Conservation (phyloP, 2,113 vertebrate species). For the Neogale vison region DNA sequence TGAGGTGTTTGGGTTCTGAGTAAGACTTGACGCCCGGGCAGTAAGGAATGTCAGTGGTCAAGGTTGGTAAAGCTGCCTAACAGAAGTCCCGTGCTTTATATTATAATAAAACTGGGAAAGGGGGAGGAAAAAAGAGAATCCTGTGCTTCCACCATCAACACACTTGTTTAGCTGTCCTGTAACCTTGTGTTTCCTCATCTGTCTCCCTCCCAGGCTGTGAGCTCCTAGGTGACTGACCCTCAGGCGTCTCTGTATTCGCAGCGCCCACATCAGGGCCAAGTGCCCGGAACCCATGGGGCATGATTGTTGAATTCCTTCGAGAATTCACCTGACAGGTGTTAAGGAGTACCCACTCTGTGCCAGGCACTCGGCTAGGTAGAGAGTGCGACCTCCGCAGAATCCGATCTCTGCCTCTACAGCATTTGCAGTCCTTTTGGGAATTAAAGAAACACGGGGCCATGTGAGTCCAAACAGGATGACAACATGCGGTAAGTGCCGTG, state of each 20-base stretch:
- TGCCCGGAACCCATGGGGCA: not conserved
- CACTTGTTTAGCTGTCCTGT: not conserved
- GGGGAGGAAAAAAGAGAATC: not conserved
- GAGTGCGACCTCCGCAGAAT: not conserved
- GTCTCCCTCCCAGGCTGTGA: not conserved
- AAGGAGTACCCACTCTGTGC: not conserved
- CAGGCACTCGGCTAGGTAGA: not conserved
- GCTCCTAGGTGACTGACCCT: not conserved
- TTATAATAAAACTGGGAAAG: not conserved
- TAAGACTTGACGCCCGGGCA: too few relatives aligned
- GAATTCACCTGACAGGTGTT: not conserved
- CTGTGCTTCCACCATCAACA: not conserved
- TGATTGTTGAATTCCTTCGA: too few relatives aligned
- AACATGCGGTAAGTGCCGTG: rapidly evolving
- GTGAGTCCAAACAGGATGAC: not conserved
- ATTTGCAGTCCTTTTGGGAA: not conserved
- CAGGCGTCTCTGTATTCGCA: not conserved
- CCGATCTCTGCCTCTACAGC: not conserved
- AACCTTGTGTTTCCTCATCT: not conserved
- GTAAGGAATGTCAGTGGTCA: not conserved
- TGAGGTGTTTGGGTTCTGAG: not conserved
- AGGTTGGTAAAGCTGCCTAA: not conserved
- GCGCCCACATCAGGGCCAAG: rapidly evolving
- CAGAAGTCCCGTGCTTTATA: not conserved
- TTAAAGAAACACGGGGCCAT: not conserved